Percentiles rank a stretch among this genome's conserved stretches.
Conservation (phyloP, 2,797 vertebrate species). For the Ctenopoma multispine region DNA sequence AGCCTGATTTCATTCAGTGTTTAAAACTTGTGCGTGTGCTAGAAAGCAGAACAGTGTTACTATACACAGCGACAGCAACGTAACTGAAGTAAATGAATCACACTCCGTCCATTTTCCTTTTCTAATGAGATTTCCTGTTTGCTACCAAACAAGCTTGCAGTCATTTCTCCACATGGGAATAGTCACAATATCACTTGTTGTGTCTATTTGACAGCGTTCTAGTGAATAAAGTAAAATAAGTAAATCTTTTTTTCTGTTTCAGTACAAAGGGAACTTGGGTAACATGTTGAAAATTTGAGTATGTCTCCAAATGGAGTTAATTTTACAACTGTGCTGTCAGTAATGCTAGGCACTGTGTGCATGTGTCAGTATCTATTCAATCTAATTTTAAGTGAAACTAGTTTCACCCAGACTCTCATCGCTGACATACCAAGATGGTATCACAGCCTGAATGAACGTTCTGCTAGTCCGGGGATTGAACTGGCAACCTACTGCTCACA, state of each 20-base stretch:
- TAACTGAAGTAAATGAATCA: not conserved
- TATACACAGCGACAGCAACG: conserved; percentile 13
- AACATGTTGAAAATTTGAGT: not conserved
- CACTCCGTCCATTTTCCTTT: not conserved
- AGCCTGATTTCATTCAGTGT: not conserved
- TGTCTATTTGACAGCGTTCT: conserved; percentile 1
- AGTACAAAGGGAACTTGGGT: not conserved
- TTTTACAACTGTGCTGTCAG: not conserved
- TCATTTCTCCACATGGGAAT: conserved; percentile 15
- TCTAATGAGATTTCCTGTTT: conserved; percentile 43
- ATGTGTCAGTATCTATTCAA: not conserved
- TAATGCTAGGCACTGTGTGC: not conserved
- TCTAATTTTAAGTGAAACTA: not conserved
- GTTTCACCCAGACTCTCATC: not conserved
- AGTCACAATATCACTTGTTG: not conserved
- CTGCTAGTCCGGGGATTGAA: too few relatives aligned
- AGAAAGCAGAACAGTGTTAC: conserved; percentile 1
- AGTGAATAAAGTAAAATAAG: not conserved
- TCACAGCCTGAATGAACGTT: too few relatives aligned
- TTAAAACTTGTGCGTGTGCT: not conserved
- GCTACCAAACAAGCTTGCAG: not conserved
- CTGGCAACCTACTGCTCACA: not conserved
- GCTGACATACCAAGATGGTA: too few relatives aligned
- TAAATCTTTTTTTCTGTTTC: not conserved
- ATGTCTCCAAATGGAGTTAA: conserved; percentile 4